phyloP scores from a whole-genome alignment of 2,888 invertebrate genomes.

The Lasioglossum morio region DNA sequence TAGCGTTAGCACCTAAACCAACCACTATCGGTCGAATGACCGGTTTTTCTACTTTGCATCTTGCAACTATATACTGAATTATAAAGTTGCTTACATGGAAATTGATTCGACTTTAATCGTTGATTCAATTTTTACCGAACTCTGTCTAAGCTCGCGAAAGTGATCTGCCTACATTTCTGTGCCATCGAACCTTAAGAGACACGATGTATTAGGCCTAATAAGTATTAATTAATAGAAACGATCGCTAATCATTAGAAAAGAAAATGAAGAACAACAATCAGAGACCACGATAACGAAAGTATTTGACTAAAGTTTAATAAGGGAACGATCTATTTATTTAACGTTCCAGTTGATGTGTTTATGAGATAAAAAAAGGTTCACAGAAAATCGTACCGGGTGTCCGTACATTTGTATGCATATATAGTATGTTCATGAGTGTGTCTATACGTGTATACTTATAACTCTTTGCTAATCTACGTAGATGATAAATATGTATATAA shows the following conservation, averaged over 20 bases:
- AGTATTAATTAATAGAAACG: conserved; percentile 46
- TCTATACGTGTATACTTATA: conserved; percentile 34
- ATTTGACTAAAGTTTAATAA: conserved; percentile 46
- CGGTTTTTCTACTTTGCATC: no score
- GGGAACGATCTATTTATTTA: conserved; percentile 29
- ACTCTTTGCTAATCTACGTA: conserved; percentile 40
- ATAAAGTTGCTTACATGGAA: no score
- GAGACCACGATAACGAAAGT: conserved; percentile 59
- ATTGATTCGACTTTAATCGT: no score
- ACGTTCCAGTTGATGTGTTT: conserved; percentile 39
- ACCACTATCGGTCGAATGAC: no score
- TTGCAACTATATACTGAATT: no score
- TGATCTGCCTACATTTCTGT: not conserved
- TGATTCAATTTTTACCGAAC: no score
- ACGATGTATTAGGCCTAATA: conserved; percentile 55
- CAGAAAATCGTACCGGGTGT: conserved; percentile 46
- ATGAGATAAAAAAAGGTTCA: conserved; percentile 23
- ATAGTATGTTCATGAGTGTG: conserved; percentile 39
- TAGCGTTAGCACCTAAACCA: no score
- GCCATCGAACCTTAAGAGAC: conserved; percentile 20
- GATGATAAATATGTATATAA: conserved; percentile 22
- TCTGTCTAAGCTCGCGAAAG: no score
- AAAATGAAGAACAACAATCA: conserved; percentile 38
- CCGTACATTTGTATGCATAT: conserved; percentile 38
- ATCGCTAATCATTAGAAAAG: conserved; percentile 33